Evolutionary conservation across 1,140 invertebrate genomes (phyloP).

Genomic region (Heliconius hewitsoni): DNA sequence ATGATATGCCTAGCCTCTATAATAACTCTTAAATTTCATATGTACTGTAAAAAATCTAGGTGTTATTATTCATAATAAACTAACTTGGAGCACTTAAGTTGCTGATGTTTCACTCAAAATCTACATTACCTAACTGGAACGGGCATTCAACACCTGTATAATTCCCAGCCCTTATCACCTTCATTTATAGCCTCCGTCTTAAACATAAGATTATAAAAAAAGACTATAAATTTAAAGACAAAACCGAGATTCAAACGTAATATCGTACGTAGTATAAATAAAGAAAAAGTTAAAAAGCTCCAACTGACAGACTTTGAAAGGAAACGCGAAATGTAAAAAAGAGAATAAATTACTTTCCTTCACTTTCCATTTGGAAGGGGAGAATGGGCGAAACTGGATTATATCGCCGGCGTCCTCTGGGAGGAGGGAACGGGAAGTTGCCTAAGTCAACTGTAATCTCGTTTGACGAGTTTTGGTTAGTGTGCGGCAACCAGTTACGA

Average conservation of each 20-base stretch:
- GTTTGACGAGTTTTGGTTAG: conserved; percentile 49
- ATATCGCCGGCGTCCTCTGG: conserved; percentile 54
- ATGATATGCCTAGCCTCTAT: too few relatives aligned
- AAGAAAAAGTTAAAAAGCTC: not conserved
- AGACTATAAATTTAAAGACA: not conserved
- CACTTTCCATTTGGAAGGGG: conserved; percentile 51
- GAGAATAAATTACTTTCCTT: conserved; percentile 55
- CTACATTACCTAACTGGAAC: too few relatives aligned
- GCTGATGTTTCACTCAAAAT: too few relatives aligned
- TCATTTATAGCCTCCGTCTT: too few relatives aligned
- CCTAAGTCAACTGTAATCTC: conserved; percentile 58
- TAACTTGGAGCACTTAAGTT: too few relatives aligned
- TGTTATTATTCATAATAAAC: too few relatives aligned
- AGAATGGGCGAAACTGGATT: conserved; percentile 69
- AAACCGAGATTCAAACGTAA: not conserved
- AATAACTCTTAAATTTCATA: too few relatives aligned
- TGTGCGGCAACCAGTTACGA: conserved; percentile 33
- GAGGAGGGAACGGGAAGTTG: conserved; percentile 47
- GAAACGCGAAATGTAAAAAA: conserved; percentile 39
- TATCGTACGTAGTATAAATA: not conserved
- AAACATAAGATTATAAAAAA: not conserved
- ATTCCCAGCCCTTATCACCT: too few relatives aligned
- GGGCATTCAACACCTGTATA: too few relatives aligned
- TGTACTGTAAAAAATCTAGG: too few relatives aligned
- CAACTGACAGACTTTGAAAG: not conserved